These are phyloP conservation scores for Silurus aristotelis DNA, from an alignment of 2,797 vertebrate genomes.

Conservation along the genomic window DNA sequence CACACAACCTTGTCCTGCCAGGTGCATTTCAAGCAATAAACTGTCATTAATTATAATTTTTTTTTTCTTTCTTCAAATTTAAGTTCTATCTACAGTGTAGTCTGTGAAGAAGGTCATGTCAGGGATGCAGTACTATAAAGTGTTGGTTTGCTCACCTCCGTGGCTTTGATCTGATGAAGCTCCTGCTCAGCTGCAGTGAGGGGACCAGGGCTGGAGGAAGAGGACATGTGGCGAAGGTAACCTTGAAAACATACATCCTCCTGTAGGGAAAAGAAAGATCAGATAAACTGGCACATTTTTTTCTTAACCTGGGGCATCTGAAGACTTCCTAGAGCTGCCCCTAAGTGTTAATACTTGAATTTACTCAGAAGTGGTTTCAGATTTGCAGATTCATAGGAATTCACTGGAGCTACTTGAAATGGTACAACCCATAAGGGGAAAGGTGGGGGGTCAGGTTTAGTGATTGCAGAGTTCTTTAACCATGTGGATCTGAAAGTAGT, in stretches of 20 bases:
- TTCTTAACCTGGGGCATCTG: neutral
- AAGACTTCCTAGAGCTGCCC: neutral
- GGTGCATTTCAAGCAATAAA: slow-evolving; percentile 41
- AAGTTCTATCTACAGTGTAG: neutral
- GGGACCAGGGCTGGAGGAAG: slow-evolving; percentile 84
- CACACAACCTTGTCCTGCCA: slow-evolving; percentile 78
- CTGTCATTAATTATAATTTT: neutral
- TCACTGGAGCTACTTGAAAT: neutral
- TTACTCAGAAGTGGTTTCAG: neutral
- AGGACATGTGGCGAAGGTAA: slow-evolving; percentile 88
- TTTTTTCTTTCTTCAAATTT: neutral
- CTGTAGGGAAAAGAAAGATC: slow-evolving; percentile 65
- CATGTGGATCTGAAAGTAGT: neutral
- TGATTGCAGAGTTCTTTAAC: neutral
- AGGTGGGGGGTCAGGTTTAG: neutral
- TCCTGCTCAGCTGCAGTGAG: slow-evolving; percentile 91
- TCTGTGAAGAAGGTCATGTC: neutral
- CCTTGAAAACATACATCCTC: slow-evolving; percentile 91
- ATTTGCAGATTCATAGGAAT: neutral
- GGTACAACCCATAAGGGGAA: neutral
- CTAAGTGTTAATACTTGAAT: neutral
- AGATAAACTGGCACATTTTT: slow-evolving; percentile 4
- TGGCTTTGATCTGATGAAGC: slow-evolving; percentile 90
- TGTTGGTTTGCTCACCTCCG: slow-evolving; percentile 79
- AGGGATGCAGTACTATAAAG: neutral